Conservation (phyloP, 2,797 vertebrate species). For the Podarcis lilfordi region DNA sequence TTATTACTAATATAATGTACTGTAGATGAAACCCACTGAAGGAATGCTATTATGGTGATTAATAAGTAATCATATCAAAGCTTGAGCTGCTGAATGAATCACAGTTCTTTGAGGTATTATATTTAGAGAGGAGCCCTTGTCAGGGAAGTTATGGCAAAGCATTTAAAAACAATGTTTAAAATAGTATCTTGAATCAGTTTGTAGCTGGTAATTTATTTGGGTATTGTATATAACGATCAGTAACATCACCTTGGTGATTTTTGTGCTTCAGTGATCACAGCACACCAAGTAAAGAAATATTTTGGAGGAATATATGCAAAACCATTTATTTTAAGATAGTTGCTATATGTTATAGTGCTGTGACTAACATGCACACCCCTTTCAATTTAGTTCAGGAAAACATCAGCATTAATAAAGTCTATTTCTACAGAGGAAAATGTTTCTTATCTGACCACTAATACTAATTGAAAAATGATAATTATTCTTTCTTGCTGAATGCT, state of each 20-base stretch:
- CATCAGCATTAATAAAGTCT: conserved; percentile 34
- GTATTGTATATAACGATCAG: conserved; percentile 19
- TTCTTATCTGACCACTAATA: neutral
- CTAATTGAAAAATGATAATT: conserved; percentile 49
- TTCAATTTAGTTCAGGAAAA: conserved; percentile 2
- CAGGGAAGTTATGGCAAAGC: neutral
- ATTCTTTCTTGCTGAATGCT: conserved; percentile 45
- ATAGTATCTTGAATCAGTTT: neutral
- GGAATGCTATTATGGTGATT: neutral
- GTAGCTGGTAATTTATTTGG: neutral
- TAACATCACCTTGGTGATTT: conserved; percentile 26
- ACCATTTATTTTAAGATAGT: conserved; percentile 26
- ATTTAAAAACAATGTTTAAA: conserved; percentile 6
- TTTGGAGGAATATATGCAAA: conserved; percentile 9
- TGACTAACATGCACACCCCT: conserved; percentile 1
- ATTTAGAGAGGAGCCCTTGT: neutral
- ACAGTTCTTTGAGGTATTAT: neutral
- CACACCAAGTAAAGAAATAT: conserved; percentile 8
- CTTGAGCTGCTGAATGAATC: neutral
- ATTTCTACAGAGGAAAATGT: neutral
- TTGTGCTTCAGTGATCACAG: neutral
- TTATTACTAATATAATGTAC: conserved; percentile 1
- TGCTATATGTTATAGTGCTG: neutral
- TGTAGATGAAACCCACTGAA: neutral
- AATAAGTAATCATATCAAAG: neutral